Conservation (phyloP, 2,888 invertebrate species). For the Perdita meconis region DNA sequence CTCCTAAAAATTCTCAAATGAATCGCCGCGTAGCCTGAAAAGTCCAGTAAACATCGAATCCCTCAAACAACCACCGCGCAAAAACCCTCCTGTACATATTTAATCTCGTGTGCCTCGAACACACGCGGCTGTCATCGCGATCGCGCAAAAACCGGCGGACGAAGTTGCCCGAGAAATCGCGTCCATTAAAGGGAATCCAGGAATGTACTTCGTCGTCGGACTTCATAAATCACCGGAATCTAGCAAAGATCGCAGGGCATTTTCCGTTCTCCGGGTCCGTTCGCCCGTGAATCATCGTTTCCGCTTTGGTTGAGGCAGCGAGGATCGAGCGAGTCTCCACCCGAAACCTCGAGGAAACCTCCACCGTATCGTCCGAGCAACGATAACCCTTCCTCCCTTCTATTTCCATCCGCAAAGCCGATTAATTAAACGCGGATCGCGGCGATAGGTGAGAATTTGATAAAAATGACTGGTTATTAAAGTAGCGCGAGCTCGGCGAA, state of each 20-base stretch:
- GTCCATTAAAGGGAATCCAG: constrained; percentile 29
- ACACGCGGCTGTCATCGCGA: background rate
- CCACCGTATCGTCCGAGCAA: background rate
- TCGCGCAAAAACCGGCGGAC: background rate
- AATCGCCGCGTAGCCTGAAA: background rate
- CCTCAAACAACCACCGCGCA: background rate
- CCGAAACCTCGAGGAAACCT: constrained; percentile 25
- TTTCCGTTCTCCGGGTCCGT: constrained; percentile 11
- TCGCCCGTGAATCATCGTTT: constrained; percentile 43
- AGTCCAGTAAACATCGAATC: background rate
- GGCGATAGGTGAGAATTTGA: constrained; percentile 61
- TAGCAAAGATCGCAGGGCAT: constrained; percentile 36
- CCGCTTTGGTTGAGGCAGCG: constrained; percentile 48
- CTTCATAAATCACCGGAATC: constrained; percentile 39
- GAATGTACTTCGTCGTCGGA: constrained; percentile 14
- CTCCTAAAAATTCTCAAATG: background rate
- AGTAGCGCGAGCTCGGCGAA: background rate
- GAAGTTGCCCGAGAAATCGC: constrained; percentile 6
- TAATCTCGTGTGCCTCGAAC: background rate
- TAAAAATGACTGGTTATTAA: constrained; percentile 62
- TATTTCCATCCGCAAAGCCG: background rate
- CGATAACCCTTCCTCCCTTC: constrained; percentile 21
- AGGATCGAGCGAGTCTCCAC: constrained; percentile 28
- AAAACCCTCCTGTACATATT: constrained; percentile 6
- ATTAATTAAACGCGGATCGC: constrained; percentile 46